phyloP scores from a whole-genome alignment of 2,797 vertebrate species.

The Morelia viridis region DNA sequence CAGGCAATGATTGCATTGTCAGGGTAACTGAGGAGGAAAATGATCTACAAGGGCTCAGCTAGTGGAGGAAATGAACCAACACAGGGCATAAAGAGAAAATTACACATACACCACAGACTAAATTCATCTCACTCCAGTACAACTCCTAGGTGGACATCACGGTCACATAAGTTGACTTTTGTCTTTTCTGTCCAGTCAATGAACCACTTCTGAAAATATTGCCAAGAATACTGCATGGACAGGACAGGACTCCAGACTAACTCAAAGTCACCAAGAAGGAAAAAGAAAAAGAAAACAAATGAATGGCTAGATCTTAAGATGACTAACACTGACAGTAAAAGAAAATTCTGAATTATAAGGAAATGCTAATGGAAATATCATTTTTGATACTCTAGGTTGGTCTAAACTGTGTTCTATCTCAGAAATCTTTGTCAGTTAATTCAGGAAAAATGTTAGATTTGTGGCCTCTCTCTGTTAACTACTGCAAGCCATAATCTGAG shows the following conservation, averaged over 20 bases:
- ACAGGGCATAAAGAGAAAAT: conserved; percentile 15
- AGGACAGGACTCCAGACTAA: neutral
- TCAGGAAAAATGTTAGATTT: neutral
- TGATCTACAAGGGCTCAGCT: neutral
- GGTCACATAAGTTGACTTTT: neutral
- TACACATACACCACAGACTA: conserved; percentile 23
- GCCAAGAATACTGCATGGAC: neutral
- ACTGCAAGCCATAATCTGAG: neutral
- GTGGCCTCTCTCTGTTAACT: neutral
- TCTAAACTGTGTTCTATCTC: neutral
- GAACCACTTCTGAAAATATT: neutral
- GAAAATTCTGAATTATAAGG: neutral
- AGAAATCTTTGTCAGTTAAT: neutral
- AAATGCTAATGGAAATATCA: neutral
- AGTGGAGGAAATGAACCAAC: conserved; percentile 34
- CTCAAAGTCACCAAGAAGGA: neutral
- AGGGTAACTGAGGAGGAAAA: conserved; percentile 41
- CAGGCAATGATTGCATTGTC: conserved; percentile 42
- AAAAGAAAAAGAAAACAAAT: neutral
- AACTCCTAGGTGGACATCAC: neutral
- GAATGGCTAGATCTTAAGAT: neutral
- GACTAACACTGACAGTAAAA: conserved; percentile 16
- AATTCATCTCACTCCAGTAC: conserved; percentile 35
- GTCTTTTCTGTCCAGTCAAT: neutral
- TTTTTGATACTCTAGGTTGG: neutral